These are phyloP conservation scores for Chaetops frenatus DNA, from an alignment of 2,113 vertebrate species.

Conservation along the genomic window DNA sequence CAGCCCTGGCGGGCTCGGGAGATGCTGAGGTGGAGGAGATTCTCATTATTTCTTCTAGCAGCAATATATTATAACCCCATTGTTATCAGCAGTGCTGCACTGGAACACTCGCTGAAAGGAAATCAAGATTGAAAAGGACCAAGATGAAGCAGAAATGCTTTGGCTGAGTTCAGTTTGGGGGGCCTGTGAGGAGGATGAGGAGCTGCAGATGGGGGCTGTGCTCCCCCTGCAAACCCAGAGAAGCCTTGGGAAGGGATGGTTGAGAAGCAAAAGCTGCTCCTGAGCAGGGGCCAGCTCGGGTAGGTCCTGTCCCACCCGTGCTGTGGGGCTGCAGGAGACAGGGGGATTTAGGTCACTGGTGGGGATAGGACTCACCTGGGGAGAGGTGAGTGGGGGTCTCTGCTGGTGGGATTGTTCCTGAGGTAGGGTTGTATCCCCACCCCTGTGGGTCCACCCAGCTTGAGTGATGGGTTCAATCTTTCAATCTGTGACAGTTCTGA, in stretches of 20 bases:
- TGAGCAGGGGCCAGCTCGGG: background rate
- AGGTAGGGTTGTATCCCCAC: too few species aligned
- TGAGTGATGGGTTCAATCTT: background rate
- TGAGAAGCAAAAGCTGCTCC: background rate
- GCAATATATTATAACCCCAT: background rate
- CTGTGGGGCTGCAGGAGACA: fast-evolving
- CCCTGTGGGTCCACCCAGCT: fast-evolving
- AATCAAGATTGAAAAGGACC: background rate
- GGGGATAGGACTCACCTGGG: background rate
- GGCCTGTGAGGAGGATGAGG: background rate
- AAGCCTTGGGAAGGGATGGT: background rate
- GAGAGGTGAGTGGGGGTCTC: background rate
- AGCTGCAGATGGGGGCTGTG: background rate
- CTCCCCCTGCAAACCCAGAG: background rate
- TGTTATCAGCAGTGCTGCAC: background rate
- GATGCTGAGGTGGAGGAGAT: background rate
- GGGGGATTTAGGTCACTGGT: background rate
- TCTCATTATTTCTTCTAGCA: background rate
- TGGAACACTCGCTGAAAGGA: background rate
- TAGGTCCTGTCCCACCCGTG: background rate
- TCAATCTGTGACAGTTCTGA: background rate
- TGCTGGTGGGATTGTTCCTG: background rate
- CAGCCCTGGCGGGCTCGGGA: background rate
- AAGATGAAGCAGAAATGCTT: background rate
- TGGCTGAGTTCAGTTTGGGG: background rate